Percentiles rank a stretch among this genome's conserved stretches.
Conservation (phyloP, 2,888 invertebrate species). For the Drosophila lutescens region DNA sequence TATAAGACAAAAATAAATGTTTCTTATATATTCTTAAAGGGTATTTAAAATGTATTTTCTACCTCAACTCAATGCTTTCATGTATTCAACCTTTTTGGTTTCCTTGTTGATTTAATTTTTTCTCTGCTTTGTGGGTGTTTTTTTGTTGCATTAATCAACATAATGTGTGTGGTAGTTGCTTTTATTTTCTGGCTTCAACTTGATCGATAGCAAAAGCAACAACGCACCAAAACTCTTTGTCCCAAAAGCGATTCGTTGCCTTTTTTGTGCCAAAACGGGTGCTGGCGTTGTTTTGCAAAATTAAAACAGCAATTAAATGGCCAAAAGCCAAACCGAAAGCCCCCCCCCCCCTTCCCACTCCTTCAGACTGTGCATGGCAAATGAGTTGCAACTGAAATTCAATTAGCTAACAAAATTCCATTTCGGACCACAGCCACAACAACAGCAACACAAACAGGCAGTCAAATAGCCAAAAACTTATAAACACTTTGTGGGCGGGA, state of each 20-base stretch:
- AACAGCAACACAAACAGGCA: constrained; percentile 45
- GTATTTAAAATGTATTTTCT: not conserved
- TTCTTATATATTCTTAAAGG: not conserved
- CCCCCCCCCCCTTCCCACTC: constrained; percentile 6
- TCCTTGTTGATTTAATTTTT: constrained; percentile 11
- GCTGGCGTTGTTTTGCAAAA: constrained; percentile 59
- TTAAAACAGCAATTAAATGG: constrained; percentile 79
- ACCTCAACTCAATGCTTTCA: not conserved
- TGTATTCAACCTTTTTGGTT: constrained; percentile 9
- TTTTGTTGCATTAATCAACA: constrained; percentile 69
- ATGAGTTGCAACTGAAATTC: constrained; percentile 80
- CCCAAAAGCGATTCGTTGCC: constrained; percentile 34
- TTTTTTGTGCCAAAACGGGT: constrained; percentile 22
- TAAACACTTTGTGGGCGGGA: constrained; percentile 66
- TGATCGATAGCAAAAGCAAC: constrained; percentile 44
- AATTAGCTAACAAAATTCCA: constrained; percentile 79
- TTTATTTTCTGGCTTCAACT: constrained; percentile 28
- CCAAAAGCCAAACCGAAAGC: constrained; percentile 68
- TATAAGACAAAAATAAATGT: too few species aligned
- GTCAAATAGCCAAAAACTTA: constrained; percentile 67
- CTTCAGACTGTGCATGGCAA: constrained; percentile 67
- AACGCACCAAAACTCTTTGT: constrained; percentile 32
- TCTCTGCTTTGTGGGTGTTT: constrained; percentile 53
- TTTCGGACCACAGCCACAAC: constrained; percentile 64
- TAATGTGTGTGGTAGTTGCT: constrained; percentile 57